Percentiles rank a stretch among this genome's conserved stretches.
phyloP scores from a whole-genome alignment of 2,113 vertebrate species.

The Upupa epops region DNA sequence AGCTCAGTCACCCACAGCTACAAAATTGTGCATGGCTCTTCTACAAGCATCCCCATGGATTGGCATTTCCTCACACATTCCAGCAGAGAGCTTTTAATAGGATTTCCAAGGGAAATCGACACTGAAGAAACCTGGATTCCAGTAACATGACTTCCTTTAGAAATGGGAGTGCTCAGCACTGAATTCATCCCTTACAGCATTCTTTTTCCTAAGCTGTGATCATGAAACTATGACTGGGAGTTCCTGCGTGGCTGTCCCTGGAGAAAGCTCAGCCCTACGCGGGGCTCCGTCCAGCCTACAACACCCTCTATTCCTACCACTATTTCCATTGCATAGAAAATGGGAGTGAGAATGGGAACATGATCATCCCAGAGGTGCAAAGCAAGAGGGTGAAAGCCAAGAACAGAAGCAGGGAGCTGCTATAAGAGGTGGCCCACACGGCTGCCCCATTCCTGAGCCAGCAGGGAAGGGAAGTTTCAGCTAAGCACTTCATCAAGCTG shows the following conservation, averaged over 20 bases:
- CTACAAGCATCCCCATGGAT: background rate
- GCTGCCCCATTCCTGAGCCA: background rate
- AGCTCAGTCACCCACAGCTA: background rate
- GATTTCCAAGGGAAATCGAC: background rate
- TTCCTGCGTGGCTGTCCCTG: background rate
- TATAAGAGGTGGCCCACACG: background rate
- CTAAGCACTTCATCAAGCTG: background rate
- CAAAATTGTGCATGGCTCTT: accelerated
- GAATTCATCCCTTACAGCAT: background rate
- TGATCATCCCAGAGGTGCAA: no score
- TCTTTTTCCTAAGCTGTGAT: background rate
- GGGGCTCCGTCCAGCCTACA: background rate
- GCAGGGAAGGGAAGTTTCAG: background rate
- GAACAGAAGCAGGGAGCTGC: background rate
- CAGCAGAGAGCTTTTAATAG: background rate
- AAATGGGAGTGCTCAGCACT: accelerated
- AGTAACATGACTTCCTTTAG: background rate
- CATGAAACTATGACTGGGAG: background rate
- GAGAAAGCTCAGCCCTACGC: background rate
- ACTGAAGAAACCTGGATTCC: background rate
- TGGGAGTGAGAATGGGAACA: no score
- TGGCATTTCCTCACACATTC: background rate
- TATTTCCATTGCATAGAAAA: accelerated
- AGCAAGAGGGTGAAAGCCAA: background rate
- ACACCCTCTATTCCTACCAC: background rate